A percentile compares a stretch with the other conserved stretches of the same genome.
phyloP scores from a whole-genome alignment of 2,113 vertebrate genomes.

The Anhinga anhinga region DNA sequence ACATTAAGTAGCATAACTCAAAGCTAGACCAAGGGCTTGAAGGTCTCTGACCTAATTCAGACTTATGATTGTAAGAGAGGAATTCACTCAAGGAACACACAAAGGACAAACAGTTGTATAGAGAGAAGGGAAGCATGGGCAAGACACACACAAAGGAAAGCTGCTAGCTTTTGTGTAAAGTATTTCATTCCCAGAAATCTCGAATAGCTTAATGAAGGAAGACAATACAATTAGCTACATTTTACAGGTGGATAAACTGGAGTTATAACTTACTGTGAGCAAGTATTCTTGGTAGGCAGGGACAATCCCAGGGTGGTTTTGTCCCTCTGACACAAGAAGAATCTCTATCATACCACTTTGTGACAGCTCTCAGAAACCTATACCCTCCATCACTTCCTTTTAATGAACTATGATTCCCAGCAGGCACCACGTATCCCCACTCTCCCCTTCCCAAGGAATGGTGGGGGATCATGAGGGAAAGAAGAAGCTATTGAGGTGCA shows the following conservation, averaged over 20 bases:
- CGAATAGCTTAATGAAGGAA: background rate
- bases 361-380: background rate
- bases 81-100: background rate
- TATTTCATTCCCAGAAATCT: background rate
- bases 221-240: fast-evolving
- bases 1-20: background rate
- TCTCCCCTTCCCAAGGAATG: background rate
- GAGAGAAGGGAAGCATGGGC: background rate
- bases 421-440: background rate
- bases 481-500: background rate
- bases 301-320: background rate
- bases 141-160: background rate
- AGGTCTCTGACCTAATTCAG: background rate
- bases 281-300: background rate
- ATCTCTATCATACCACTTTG: background rate
- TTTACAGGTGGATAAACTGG: background rate
- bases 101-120: background rate
- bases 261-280: background rate
- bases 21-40: background rate
- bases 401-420: background rate
- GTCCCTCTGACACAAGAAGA: background rate
- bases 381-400: background rate
- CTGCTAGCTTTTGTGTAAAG: background rate
- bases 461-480: background rate
- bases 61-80: background rate